Conservation (phyloP, 35 echinoderm and acorn worm species). For the Lytechinus pictus region DNA sequence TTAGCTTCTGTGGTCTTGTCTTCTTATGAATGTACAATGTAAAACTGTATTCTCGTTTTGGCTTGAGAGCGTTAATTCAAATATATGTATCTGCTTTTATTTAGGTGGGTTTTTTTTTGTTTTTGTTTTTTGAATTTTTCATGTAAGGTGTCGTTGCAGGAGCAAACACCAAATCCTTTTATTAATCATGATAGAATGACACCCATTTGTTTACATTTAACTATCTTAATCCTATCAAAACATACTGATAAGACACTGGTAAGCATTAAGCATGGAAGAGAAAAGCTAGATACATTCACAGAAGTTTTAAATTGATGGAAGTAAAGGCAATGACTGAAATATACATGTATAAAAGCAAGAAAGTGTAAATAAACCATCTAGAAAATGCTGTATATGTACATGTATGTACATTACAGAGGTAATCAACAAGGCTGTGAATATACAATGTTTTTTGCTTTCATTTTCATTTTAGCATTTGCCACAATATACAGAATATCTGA, state of each 20-base stretch:
- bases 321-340: neutral
- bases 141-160: no score
- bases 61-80: no score
- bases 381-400: neutral
- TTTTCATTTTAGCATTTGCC: neutral
- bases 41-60: no score
- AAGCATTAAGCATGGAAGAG: neutral
- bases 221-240: neutral
- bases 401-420: neutral
- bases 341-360: neutral
- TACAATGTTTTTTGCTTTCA: neutral
- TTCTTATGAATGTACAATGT: no score
- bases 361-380: neutral
- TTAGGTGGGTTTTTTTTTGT: no score
- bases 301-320: neutral
- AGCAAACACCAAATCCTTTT: no score
- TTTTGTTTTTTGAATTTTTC: no score
- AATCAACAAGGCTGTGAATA: neutral
- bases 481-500: neutral
- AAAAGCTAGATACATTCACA: neutral
- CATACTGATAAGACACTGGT: neutral
- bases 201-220: no score
- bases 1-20: no score
- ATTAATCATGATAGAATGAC: no score
- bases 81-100: no score